A percentile compares a stretch with the other conserved stretches of the same genome.
phyloP scores from a whole-genome alignment of 2,113 vertebrate species.

The Corvus moneduloides region DNA sequence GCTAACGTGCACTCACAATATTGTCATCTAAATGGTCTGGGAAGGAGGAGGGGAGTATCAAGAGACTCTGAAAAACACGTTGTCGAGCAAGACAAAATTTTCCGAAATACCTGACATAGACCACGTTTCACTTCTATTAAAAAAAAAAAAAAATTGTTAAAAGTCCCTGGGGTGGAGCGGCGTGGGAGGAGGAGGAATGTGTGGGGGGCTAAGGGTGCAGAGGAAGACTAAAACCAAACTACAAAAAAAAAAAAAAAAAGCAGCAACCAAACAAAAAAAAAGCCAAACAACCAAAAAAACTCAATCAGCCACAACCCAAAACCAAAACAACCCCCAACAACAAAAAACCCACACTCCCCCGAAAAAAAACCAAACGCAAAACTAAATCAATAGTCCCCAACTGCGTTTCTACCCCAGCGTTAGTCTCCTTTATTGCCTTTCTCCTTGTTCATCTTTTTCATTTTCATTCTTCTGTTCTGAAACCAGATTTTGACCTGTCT shows the following conservation, averaged over 20 bases:
- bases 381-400: not conserved
- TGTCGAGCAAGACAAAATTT: conserved; percentile 67
- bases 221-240: not conserved
- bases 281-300: not conserved
- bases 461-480: conserved; percentile 99
- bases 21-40: conserved; percentile 48
- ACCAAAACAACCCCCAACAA: not conserved
- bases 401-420: not conserved
- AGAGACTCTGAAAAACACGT: conserved; percentile 62
- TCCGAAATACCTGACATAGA: conserved; percentile 70
- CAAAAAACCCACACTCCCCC: not conserved
- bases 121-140: conserved; percentile 71
- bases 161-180: conserved; percentile 3
- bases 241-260: no score
- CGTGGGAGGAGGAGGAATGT: not conserved
- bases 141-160: not conserved
- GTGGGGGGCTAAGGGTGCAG: not conserved
- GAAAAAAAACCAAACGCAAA: not conserved
- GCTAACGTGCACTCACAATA: conserved; percentile 76
- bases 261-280: not conserved
- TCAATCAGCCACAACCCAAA: not conserved
- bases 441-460: conserved; percentile 99
- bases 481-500: conserved; percentile 99
- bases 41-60: not conserved
- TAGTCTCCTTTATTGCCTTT: conserved; percentile 86